Percentiles rank a stretch among this genome's conserved stretches.
Evolutionary conservation across 2,888 invertebrate genomes (phyloP).

Genomic region (Lissonota sp.): DNA sequence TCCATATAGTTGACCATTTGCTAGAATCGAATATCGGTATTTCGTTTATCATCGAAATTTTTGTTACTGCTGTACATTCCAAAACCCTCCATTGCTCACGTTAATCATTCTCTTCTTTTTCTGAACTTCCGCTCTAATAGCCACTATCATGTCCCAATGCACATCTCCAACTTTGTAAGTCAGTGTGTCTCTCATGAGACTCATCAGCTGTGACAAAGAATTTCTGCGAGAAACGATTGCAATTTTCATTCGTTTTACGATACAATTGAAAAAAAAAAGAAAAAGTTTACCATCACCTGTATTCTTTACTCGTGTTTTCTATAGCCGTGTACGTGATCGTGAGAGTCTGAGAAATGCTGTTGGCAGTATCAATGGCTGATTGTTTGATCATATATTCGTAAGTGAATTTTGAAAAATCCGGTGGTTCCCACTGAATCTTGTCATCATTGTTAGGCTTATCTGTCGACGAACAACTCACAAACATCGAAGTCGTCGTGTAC

Average conservation of each 20-base stretch:
- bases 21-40: slow-evolving; percentile 70
- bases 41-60: not conserved
- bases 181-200: slow-evolving; percentile 75
- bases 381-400: slow-evolving; percentile 79
- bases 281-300: slow-evolving; percentile 73
- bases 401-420: slow-evolving; percentile 73
- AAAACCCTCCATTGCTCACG: too few species aligned
- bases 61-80: too few species aligned
- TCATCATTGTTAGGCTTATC: slow-evolving; percentile 69
- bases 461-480: slow-evolving; percentile 66
- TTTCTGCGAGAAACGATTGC: slow-evolving; percentile 67
- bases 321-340: slow-evolving; percentile 79
- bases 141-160: slow-evolving; percentile 78
- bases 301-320: slow-evolving; percentile 77
- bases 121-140: slow-evolving; percentile 74
- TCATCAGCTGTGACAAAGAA: slow-evolving; percentile 74
- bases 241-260: not conserved
- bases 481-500: slow-evolving; percentile 71
- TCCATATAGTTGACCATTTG: slow-evolving; percentile 77
- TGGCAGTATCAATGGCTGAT: slow-evolving; percentile 77
- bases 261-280: too few species aligned
- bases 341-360: slow-evolving; percentile 77
- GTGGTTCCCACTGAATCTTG: slow-evolving; percentile 73
- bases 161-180: slow-evolving; percentile 72
- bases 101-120: slow-evolving; percentile 74